Percentiles rank a stretch among this genome's conserved stretches.
Conservation (phyloP, 2,888 invertebrate species). For the Exocentrus adspersus region DNA sequence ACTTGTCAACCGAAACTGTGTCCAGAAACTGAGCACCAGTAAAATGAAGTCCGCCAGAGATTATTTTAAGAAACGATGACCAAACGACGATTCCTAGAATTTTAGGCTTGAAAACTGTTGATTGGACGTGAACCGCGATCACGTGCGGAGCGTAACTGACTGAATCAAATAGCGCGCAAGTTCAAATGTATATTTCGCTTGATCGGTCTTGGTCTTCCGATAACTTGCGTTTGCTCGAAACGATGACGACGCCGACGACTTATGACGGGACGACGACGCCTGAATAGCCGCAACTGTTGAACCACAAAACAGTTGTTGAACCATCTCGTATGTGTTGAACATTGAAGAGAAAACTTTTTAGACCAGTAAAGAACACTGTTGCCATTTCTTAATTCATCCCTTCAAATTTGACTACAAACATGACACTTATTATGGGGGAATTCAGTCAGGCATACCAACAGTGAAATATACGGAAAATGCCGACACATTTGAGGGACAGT, state of each 20-base stretch:
- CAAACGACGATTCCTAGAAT: constrained; percentile 57
- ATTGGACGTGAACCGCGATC: constrained; percentile 42
- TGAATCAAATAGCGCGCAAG: constrained; percentile 33
- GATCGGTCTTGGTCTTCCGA: constrained; percentile 21
- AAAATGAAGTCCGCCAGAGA: constrained; percentile 47
- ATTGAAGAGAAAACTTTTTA: too few species aligned
- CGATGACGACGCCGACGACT: too few species aligned
- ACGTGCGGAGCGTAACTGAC: constrained; percentile 31
- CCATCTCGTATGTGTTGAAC: too few species aligned
- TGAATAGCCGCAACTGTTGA: too few species aligned
- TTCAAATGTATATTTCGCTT: constrained; percentile 29
- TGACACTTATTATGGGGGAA: too few species aligned
- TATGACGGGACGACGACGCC: neutral
- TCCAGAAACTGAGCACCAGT: constrained; percentile 34
- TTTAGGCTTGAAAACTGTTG: constrained; percentile 39
- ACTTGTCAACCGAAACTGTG: constrained; percentile 14
- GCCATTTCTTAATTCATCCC: too few species aligned
- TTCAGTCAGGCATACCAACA: too few species aligned
- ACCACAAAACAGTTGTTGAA: too few species aligned
- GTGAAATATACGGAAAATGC: too few species aligned
- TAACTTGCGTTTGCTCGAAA: neutral
- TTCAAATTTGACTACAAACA: too few species aligned
- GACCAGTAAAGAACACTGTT: too few species aligned
- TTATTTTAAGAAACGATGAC: constrained; percentile 61
- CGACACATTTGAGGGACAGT: too few species aligned